A percentile compares a stretch with the other conserved stretches of the same genome.
Conservation (phyloP, 1,140 invertebrate genomes). For the Mamestra configurata region DNA sequence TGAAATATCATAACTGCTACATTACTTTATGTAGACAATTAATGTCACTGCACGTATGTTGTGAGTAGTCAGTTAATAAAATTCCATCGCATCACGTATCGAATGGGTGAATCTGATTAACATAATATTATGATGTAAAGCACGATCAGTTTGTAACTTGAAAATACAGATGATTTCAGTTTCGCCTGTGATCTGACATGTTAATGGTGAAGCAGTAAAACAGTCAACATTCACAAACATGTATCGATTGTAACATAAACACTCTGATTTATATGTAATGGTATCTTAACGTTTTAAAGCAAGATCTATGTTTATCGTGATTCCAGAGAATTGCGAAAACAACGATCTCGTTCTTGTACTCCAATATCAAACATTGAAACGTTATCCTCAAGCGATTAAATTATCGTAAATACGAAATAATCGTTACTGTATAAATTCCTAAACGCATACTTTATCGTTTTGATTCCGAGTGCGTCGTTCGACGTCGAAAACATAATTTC, state of each 20-base stretch:
- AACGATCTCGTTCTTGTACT: constrained; percentile 37
- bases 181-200: constrained; percentile 14
- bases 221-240: constrained; percentile 6
- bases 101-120: constrained; percentile 10
- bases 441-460: constrained; percentile 51
- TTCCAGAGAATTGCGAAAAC: constrained; percentile 25
- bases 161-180: constrained; percentile 12
- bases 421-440: constrained; percentile 49
- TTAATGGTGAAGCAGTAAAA: constrained; percentile 9
- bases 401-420: constrained; percentile 38
- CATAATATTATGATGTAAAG: constrained; percentile 20
- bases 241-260: constrained; percentile 20
- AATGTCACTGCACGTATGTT: constrained; percentile 3
- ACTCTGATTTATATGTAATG: constrained; percentile 19
- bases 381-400: constrained; percentile 45
- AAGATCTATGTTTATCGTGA: constrained; percentile 27
- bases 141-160: background rate
- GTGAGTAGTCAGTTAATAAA: constrained; percentile 3
- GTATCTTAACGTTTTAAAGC: constrained; percentile 4
- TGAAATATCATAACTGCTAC: constrained; percentile 12
- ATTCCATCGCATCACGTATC: background rate
- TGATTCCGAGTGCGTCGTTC: constrained; percentile 51
- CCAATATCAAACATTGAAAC: constrained; percentile 45
- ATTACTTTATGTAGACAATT: background rate
- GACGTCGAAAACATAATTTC: constrained; percentile 53